Base-by-base conservation (phyloP, 2,888 invertebrate genomes). In the Minunthozetes semirufus region DNA sequence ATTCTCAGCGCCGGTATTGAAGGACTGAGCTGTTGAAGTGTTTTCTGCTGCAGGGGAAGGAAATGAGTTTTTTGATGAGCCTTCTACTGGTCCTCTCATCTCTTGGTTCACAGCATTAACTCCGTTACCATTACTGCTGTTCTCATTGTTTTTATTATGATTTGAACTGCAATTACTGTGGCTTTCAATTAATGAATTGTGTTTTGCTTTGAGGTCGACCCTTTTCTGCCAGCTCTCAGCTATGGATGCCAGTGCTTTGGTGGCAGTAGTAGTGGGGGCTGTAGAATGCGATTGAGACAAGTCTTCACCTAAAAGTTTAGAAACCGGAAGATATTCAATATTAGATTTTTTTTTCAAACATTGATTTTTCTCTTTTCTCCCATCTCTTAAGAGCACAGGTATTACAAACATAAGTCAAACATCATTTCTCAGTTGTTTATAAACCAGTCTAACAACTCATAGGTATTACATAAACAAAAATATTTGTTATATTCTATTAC, bases 1-100 rank as follows among this genome's bases (percentile, higher is more conserved):
- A 13, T 2, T 19, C 17, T 42, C 76, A 75, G 73, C 66, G 71
- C 75, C 73, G 76, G 76, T 77, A 73, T 50, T 75, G 68, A 22
- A 56, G 27, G 59, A 15, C 1, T 59, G 27, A 15, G 9, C 19
- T 22, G 72, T 76, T 73, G 74, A 75, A 63, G 61, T 75, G 75
- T 72, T 76, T n/a, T n/a, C n/a, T 75, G 76, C 78, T 73, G 77
- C 75, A 77, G 78, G 78, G 76, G 76, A 78, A 77, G 77, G 72
- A 68, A 76, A 75, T 75, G 76, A 76, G 77, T 76, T 78, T 78
- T 78, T 78, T 77, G 76, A 72, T 73, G 75, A 38, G 38, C 22
- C 42, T 33, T 33, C 33, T 33, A 74, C 72, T 46, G 63, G 22
- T 68, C 63, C 74, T 46, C 46, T 38, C 19, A 66, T 22, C 13